phyloP scores from a whole-genome alignment of 2,888 invertebrate genomes.

The Macaria liturata region DNA sequence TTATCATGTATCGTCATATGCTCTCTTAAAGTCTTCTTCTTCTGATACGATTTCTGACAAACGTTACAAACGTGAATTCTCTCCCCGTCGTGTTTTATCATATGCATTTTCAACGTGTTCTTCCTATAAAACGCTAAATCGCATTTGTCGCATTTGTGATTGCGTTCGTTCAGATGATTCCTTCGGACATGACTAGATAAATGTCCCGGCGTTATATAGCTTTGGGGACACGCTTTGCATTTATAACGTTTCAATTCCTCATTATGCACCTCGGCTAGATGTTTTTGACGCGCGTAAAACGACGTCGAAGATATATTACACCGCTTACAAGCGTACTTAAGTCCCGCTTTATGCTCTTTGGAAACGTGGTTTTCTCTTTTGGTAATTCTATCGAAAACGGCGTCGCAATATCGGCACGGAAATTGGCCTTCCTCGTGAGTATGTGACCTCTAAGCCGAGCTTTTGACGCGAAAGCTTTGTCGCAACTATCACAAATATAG shows the following conservation, averaged over 20 bases:
- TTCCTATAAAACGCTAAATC: conserved; percentile 79
- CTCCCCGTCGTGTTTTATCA: conserved; percentile 81
- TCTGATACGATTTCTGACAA: conserved; percentile 77
- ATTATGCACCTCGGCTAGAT: conserved; percentile 72
- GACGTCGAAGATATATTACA: conserved; percentile 70
- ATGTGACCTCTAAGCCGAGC: conserved; percentile 74
- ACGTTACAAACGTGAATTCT: conserved; percentile 77
- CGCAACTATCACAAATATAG: conserved; percentile 78
- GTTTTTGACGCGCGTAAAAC: conserved; percentile 73
- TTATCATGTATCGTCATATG: conserved; percentile 75
- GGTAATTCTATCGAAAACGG: conserved; percentile 68
- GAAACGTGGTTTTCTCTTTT: conserved; percentile 75
- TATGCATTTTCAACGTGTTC: conserved; percentile 81
- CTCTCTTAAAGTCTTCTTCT: conserved; percentile 70
- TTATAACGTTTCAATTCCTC: conserved; percentile 75
- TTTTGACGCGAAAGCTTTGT: conserved; percentile 80
- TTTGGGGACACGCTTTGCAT: conserved; percentile 73
- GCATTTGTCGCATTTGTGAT: conserved; percentile 78
- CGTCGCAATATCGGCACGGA: conserved; percentile 65
- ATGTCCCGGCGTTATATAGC: conserved; percentile 76
- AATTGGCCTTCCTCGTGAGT: conserved; percentile 79
- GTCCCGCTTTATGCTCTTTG: conserved; percentile 71
- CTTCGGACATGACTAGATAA: conserved; percentile 70
- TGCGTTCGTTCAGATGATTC: conserved; percentile 73
- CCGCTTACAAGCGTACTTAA: conserved; percentile 68